phyloP scores from a whole-genome alignment of 2,888 invertebrate genomes.

The Oscheius myriophilus region DNA sequence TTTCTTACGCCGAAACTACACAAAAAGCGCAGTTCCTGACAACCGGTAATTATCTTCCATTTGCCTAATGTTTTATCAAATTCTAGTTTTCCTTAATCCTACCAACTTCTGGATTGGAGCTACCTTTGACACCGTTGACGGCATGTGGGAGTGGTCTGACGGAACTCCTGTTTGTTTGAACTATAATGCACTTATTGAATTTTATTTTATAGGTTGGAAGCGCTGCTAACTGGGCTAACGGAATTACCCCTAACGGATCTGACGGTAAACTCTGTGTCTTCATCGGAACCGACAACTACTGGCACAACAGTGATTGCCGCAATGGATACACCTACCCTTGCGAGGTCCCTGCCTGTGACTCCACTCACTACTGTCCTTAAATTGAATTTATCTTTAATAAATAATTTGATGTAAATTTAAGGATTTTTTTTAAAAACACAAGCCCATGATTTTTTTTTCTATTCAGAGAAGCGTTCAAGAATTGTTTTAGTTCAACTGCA shows the following conservation, averaged over 20 bases:
- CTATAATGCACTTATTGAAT: not conserved
- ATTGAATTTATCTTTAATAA: not conserved
- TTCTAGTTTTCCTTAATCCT: not conserved
- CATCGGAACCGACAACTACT: not conserved
- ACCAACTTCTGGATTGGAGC: conserved; percentile 16
- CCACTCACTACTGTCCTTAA: conserved; percentile 8
- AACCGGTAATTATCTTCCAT: not conserved
- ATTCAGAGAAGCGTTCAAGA: no score
- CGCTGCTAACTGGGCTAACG: conserved; percentile 6
- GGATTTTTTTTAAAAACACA: no score
- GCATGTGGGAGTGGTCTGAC: conserved; percentile 17
- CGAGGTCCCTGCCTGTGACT: conserved; percentile 4
- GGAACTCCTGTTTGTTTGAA: not conserved
- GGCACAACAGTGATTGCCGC: conserved; percentile 11
- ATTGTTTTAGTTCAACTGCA: no score
- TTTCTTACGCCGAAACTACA: conserved; percentile 9
- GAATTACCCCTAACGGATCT: not conserved
- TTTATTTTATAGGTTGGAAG: not conserved
- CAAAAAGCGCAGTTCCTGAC: no score
- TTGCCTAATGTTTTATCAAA: no score
- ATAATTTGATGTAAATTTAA: no score
- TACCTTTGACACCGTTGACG: not conserved
- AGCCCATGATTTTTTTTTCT: no score
- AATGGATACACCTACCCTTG: conserved; percentile 11
- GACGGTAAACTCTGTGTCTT: not conserved